Conservation (phyloP, 2,113 vertebrate genomes). For the Trogon surrucura region DNA sequence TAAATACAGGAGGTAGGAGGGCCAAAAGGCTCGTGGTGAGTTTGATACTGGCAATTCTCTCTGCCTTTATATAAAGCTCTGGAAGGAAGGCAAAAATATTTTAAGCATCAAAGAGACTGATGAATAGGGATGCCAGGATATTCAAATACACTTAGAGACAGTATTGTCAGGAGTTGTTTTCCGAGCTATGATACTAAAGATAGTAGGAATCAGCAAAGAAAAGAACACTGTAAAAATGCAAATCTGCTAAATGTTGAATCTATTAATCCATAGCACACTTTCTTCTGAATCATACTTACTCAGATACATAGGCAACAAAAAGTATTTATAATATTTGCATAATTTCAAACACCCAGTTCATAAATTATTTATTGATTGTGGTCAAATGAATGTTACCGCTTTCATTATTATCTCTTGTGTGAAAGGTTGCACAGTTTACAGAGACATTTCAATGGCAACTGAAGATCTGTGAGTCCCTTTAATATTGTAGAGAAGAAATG, state of each 20-base stretch:
- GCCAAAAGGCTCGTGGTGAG: constrained; percentile 46
- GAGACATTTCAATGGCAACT: constrained; percentile 75
- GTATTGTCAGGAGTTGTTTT: constrained; percentile 77
- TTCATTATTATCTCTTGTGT: constrained; percentile 79
- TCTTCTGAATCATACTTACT: constrained; percentile 78
- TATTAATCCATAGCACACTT: constrained; percentile 76
- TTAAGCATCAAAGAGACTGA: constrained; percentile 74
- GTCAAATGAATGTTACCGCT: constrained; percentile 78
- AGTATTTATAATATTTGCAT: constrained; percentile 79
- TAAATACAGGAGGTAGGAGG: neutral
- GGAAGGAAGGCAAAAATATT: constrained; percentile 74
- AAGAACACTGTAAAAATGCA: constrained; percentile 76
- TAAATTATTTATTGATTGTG: constrained; percentile 82
- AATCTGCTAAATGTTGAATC: constrained; percentile 76
- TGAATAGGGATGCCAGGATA: constrained; percentile 74
- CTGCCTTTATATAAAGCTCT: constrained; percentile 68
- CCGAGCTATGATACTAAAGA: constrained; percentile 74
- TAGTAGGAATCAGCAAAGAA: constrained; percentile 74
- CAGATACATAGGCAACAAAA: constrained; percentile 76
- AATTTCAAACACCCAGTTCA: constrained; percentile 78
- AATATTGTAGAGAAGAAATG: constrained; percentile 70
- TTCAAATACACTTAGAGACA: constrained; percentile 75
- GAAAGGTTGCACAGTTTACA: constrained; percentile 76
- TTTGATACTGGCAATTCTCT: constrained; percentile 48
- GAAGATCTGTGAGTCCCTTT: constrained; percentile 70